phyloP scores from a whole-genome alignment of 1,140 invertebrate species.

The Drosophila jambulina region DNA sequence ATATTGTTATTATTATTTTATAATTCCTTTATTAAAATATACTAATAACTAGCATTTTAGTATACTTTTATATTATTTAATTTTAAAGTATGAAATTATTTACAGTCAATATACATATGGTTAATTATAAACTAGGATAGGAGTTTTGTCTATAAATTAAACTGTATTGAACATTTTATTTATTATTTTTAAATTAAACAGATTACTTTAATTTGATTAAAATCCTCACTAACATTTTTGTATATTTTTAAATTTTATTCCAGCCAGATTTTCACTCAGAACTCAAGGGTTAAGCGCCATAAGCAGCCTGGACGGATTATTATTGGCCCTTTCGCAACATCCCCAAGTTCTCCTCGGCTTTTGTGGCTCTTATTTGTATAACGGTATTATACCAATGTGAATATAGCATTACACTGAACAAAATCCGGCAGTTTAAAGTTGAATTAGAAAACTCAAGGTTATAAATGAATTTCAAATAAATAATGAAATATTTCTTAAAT shows the following conservation, averaged over 20 bases:
- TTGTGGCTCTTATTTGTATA: constrained; percentile 28
- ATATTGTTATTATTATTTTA: no score
- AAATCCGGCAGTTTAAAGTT: background rate
- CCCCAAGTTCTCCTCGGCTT: background rate
- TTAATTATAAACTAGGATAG: no score
- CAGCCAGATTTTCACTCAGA: background rate
- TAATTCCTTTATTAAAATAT: no score
- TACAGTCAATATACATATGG: no score
- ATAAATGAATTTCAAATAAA: background rate
- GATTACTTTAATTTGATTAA: background rate
- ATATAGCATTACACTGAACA: constrained; percentile 6
- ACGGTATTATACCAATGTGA: constrained; percentile 42
- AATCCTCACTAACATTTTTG: background rate
- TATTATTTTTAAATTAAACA: background rate
- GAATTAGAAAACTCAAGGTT: background rate
- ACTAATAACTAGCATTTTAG: no score
- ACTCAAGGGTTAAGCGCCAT: constrained; percentile 30
- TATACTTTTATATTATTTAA: no score
- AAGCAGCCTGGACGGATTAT: constrained; percentile 1
- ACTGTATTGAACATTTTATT: background rate
- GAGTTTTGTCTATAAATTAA: no score
- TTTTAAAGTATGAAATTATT: no score
- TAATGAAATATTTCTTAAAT: background rate
- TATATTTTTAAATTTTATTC: background rate
- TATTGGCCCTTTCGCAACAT: constrained; percentile 11